A percentile compares a stretch with the other conserved stretches of the same genome.
Evolutionary conservation across 2,888 invertebrate genomes (phyloP).

Genomic region (Argyresthia goedartella): DNA sequence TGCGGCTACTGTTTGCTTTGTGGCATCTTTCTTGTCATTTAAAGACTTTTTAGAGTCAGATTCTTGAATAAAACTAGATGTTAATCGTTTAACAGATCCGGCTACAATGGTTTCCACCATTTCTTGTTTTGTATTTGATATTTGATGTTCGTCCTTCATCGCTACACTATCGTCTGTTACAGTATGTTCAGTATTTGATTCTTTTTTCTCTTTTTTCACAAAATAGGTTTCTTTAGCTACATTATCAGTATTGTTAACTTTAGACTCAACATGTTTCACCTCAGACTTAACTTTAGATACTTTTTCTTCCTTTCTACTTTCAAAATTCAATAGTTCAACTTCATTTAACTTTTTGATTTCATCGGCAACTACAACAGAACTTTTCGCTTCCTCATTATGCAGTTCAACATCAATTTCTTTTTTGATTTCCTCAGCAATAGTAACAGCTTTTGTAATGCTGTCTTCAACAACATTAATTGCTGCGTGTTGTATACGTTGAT

Average conservation of each 20-base stretch:
- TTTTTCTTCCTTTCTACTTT: neutral
- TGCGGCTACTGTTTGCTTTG: neutral
- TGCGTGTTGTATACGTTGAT: slow-evolving; percentile 37
- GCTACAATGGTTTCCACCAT: slow-evolving; percentile 23
- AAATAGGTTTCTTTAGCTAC: slow-evolving; percentile 11
- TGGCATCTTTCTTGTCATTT: slow-evolving; percentile 3
- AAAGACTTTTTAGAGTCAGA: slow-evolving; percentile 5
- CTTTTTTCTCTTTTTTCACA: slow-evolving; percentile 13
- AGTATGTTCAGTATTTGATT: neutral
- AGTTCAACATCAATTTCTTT: slow-evolving; percentile 37
- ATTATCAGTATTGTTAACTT: slow-evolving; percentile 7
- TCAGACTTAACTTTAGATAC: neutral
- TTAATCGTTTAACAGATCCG: slow-evolving; percentile 23
- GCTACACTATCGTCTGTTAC: neutral
- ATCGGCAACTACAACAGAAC: neutral
- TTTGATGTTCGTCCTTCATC: slow-evolving; percentile 13
- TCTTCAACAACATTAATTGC: slow-evolving; percentile 41
- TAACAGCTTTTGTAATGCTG: slow-evolving; percentile 43
- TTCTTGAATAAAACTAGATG: slow-evolving; percentile 19
- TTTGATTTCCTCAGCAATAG: slow-evolving; percentile 40
- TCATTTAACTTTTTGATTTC: no score
- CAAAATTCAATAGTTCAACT: no score
- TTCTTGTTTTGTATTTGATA: slow-evolving; percentile 16
- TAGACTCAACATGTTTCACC: neutral
- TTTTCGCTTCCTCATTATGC: neutral